Base-by-base conservation (phyloP, 2,888 invertebrate genomes). In the Pegoplata infirma region DNA sequence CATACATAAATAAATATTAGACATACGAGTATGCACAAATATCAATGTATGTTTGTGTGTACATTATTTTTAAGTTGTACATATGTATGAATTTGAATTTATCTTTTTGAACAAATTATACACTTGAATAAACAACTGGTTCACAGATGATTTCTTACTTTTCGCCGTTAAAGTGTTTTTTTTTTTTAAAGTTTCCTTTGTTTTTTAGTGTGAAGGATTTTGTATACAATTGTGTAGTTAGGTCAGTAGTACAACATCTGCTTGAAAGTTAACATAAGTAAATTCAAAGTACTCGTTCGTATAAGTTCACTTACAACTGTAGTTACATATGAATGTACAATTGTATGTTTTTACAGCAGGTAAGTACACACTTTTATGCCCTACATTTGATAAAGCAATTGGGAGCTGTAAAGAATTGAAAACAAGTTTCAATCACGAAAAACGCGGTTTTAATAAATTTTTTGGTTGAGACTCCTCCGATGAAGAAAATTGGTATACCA, bases 221-320 rank as follows among this genome's bases (percentile, higher is more conserved):
- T 10, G 4, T 47, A 56, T 47, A 64, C 64, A 72, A 64, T 58
- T 73, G 58, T 16, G 21, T 75, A 73, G 80, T 71, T 83, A 69
- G 82, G 83, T 82, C 82, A 84, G 69, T 82, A 76, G 82, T 71
- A 59, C 67, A 81, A 82, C 84, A 84, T 83, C 84, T 84, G 84
- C 78, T 81, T 75, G 71, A 72, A 74, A 77, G 12, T n/a, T 21
- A 49, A 6, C 17, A 12, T 49, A 53, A 47, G 53, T 36, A 23
- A 64, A 47, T 19, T 72, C 8, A 36, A 56, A 36, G 55, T 72
- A 47, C 46, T 47, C 51, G 10, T 32, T 47, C 51, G 10, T 4
- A 19, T 25, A 28, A 7, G 17, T 32, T 25, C 14, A 56, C 46
- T 14, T 32, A 47, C 56, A 23, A 28, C 6, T 28, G 28, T 28